Percentiles rank a stretch among this genome's conserved stretches.
Evolutionary conservation across 2,888 invertebrate genomes (phyloP).

Genomic region (Anodontia alba): DNA sequence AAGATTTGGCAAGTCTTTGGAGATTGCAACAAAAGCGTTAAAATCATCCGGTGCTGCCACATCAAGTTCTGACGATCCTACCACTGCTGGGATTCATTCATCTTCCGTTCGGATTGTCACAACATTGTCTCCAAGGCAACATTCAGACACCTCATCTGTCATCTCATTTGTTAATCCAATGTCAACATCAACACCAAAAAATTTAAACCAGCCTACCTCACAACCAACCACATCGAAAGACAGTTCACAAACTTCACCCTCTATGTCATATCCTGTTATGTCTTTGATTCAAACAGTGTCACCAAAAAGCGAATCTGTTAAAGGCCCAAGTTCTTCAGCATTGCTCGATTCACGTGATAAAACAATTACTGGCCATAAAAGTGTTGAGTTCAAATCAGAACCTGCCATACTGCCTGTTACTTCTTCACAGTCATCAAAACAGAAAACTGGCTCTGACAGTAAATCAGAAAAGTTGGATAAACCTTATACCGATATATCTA

Average conservation of each 20-base stretch:
- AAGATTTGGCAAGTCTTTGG: conserved; percentile 80
- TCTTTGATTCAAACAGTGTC: conserved; percentile 50
- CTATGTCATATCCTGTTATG: conserved; percentile 58
- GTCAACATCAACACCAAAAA: conserved; percentile 64
- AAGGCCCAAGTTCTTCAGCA: conserved; percentile 22
- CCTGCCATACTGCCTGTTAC: conserved; percentile 57
- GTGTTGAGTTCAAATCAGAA: conserved; percentile 49
- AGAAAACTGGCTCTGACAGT: not conserved
- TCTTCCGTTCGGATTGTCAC: conserved; percentile 24
- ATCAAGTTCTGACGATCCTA: conserved; percentile 31
- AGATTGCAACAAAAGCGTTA: conserved; percentile 73
- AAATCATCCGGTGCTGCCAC: conserved; percentile 58
- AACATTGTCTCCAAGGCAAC: conserved; percentile 31
- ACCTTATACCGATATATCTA: conserved; percentile 43
- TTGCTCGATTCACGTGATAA: conserved; percentile 22
- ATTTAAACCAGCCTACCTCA: conserved; percentile 58
- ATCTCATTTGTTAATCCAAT: conserved; percentile 62
- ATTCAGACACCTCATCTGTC: conserved; percentile 46
- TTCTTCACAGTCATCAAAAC: conserved; percentile 21
- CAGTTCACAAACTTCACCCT: conserved; percentile 51
- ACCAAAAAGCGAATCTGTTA: conserved; percentile 23
- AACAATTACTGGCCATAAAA: conserved; percentile 32
- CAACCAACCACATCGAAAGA: conserved; percentile 26
- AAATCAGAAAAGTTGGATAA: not conserved
- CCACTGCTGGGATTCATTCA: conserved; percentile 36